These are phyloP conservation scores for Alligator sinensis DNA, from an alignment of 2,113 vertebrate genomes.

Conservation along the genomic window DNA sequence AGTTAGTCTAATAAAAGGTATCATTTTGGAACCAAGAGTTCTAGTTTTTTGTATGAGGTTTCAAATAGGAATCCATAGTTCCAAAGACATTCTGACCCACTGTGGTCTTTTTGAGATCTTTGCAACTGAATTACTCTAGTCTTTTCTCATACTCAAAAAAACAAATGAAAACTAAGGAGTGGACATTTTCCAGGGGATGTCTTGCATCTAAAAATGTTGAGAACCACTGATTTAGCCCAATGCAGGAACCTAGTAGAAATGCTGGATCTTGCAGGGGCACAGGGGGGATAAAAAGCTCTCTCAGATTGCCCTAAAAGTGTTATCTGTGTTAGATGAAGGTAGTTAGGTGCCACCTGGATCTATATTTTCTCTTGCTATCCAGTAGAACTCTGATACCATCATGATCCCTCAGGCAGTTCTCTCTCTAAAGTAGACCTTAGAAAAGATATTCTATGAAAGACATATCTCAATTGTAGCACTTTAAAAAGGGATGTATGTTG, in stretches of 20 bases:
- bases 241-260: neutral
- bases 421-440: neutral
- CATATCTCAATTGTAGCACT: neutral
- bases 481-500: accelerated
- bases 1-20: too few species aligned
- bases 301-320: neutral
- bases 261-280: accelerated
- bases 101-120: too few species aligned
- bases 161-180: too few species aligned
- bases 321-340: neutral
- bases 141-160: too few species aligned
- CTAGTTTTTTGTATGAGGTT: too few species aligned
- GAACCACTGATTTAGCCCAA: too few species aligned
- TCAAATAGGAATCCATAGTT: too few species aligned
- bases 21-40: too few species aligned
- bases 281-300: neutral
- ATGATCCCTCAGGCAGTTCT: neutral
- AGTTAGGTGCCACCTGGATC: neutral
- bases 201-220: too few species aligned
- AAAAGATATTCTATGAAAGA: neutral
- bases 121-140: too few species aligned
- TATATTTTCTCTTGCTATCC: neutral
- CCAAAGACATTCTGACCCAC: too few species aligned
- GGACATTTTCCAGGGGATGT: too few species aligned
- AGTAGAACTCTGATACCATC: neutral